Evolutionary conservation across 2,113 vertebrate species (phyloP).

Genomic region (Argyrosomus japonicus): DNA sequence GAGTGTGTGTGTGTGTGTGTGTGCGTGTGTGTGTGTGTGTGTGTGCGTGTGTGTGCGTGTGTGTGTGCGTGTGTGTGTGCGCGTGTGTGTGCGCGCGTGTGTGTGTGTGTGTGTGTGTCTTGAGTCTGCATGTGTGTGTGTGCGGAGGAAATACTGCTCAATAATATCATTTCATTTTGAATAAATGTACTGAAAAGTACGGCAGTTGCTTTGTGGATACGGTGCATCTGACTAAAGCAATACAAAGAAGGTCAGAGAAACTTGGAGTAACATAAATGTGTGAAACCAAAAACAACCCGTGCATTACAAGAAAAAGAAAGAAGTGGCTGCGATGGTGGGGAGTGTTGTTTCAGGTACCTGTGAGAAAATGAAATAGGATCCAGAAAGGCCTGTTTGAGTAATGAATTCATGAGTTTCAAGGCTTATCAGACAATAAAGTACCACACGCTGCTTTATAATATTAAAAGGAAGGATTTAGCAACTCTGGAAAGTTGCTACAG

Average conservation of each 20-base stretch:
- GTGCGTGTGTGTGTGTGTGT: not conserved
- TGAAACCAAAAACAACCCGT: not conserved
- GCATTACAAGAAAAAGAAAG: not conserved
- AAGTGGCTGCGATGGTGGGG: not conserved
- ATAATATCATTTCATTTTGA: constrained; percentile 14
- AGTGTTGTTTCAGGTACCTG: not conserved
- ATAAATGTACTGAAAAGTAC: not conserved
- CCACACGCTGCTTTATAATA: not conserved
- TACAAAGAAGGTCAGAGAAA: not conserved
- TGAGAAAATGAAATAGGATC: not conserved
- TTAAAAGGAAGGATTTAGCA: not conserved
- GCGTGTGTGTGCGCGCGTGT: too few relatives aligned
- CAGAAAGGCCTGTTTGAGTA: not conserved
- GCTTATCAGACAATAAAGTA: not conserved
- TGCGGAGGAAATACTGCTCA: not conserved
- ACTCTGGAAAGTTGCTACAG: not conserved
- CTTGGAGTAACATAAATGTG: too few relatives aligned
- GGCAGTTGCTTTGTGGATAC: not conserved
- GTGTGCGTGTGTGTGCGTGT: too few relatives aligned
- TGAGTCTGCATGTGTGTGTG: too few relatives aligned
- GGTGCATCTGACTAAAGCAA: not conserved
- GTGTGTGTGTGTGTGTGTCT: too few relatives aligned
- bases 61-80: too few relatives aligned
- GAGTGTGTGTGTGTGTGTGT: not conserved
- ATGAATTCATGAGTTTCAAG: not conserved